phyloP scores from a whole-genome alignment of 2,113 vertebrate species.

The Indicator indicator region DNA sequence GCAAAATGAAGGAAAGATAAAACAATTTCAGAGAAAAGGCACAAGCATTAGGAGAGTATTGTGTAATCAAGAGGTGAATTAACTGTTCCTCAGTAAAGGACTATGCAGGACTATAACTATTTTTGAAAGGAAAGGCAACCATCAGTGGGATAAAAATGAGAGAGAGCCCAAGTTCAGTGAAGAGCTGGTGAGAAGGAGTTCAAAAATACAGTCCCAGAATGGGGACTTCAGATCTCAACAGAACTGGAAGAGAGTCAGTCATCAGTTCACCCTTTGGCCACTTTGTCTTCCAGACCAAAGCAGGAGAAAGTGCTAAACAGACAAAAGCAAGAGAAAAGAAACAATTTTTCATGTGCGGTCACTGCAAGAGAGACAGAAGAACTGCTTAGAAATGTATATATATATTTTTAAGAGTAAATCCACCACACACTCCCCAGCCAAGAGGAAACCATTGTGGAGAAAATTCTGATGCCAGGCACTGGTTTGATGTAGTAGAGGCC shows the following conservation, averaged over 20 bases:
- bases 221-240: not conserved
- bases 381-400: not conserved
- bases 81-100: not conserved
- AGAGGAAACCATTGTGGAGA: not conserved
- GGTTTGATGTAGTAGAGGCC: not conserved
- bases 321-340: not conserved
- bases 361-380: not conserved
- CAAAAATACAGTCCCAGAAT: not conserved
- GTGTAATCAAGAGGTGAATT: not conserved
- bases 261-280: not conserved
- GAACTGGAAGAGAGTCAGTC: not conserved
- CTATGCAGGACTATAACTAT: not conserved
- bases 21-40: not conserved
- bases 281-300: not conserved
- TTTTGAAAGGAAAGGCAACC: not conserved
- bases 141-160: not conserved
- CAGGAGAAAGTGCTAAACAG: not conserved
- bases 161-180: not conserved
- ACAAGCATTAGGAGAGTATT: not conserved
- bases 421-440: not conserved
- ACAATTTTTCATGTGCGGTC: not conserved
- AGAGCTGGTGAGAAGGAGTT: not conserved
- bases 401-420: not conserved
- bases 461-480: not conserved
- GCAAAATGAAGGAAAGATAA: not conserved